A percentile compares a stretch with the other conserved stretches of the same genome.
Evolutionary conservation across 2,888 invertebrate species (phyloP).

Genomic region (Drosophila mimica): DNA sequence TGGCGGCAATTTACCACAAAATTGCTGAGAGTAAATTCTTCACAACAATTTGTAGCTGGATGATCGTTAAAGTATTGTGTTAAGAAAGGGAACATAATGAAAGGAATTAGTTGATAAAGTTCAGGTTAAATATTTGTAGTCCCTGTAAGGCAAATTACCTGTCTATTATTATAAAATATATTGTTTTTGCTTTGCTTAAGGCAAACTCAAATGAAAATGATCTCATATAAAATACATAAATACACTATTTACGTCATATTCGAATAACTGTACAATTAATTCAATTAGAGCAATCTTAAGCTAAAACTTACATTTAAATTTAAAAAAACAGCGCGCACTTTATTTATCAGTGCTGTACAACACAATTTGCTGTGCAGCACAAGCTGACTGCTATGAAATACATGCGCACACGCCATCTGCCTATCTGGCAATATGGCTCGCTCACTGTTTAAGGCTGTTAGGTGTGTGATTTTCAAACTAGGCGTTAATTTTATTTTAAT

Average conservation of each 20-base stretch:
- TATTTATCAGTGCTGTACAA: neutral
- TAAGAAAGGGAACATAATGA: neutral
- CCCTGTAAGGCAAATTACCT: neutral
- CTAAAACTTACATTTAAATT: neutral
- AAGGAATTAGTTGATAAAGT: neutral
- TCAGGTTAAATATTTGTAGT: neutral
- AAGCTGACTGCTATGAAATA: slow-evolving; percentile 39
- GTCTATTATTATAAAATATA: neutral
- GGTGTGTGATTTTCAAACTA: slow-evolving; percentile 3
- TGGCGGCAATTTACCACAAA: slow-evolving; percentile 44
- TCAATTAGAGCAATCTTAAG: neutral
- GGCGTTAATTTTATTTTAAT: slow-evolving; percentile 13
- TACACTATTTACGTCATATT: neutral
- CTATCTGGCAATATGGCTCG: slow-evolving; percentile 38
- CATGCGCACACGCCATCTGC: neutral
- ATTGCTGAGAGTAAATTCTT: slow-evolving; percentile 29
- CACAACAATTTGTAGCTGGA: slow-evolving; percentile 12
- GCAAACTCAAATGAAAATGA: neutral
- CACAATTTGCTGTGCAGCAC: slow-evolving; percentile 25
- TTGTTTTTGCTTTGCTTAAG: neutral
- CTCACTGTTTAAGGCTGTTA: slow-evolving; percentile 4
- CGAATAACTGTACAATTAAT: neutral
- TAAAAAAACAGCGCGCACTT: neutral
- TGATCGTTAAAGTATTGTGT: neutral
- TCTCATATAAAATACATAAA: neutral